phyloP scores from a whole-genome alignment of 1,140 invertebrate genomes.

The Danaus melanippus region DNA sequence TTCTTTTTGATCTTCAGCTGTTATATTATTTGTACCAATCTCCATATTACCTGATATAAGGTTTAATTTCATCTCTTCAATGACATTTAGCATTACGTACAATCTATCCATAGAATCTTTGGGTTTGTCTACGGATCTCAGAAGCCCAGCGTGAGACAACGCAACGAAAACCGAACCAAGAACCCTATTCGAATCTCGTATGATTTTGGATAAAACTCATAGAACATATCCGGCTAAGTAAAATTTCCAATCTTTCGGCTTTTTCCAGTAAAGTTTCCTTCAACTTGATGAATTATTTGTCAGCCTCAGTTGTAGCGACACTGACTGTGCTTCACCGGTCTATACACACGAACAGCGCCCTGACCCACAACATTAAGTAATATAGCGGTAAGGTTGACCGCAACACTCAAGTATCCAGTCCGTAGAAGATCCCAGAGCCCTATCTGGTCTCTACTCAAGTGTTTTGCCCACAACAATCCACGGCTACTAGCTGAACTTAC shows the following conservation, averaged over 20 bases:
- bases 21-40: slow-evolving; percentile 75
- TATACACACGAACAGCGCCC: slow-evolving; percentile 81
- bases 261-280: slow-evolving; percentile 84
- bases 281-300: slow-evolving; percentile 84
- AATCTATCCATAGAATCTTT: too few species aligned
- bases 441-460: slow-evolving; percentile 90
- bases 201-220: slow-evolving; percentile 71
- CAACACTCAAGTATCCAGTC: slow-evolving; percentile 83
- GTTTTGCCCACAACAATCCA: slow-evolving; percentile 82
- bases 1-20: slow-evolving; percentile 74
- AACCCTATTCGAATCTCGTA: too few species aligned
- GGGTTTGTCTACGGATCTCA: too few species aligned
- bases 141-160: too few species aligned
- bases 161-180: too few species aligned
- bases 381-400: slow-evolving; percentile 87
- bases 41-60: slow-evolving; percentile 78
- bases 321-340: slow-evolving; percentile 87
- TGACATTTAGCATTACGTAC: background rate
- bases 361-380: slow-evolving; percentile 87
- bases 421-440: slow-evolving; percentile 88
- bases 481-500: slow-evolving; percentile 85
- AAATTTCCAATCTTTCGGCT: slow-evolving; percentile 87
- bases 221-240: slow-evolving; percentile 92
- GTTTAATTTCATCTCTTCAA: slow-evolving; percentile 77
- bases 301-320: slow-evolving; percentile 92